Evolutionary conservation across 2,113 vertebrate species (phyloP).

Genomic region (Protobothrops flavoviridis): DNA sequence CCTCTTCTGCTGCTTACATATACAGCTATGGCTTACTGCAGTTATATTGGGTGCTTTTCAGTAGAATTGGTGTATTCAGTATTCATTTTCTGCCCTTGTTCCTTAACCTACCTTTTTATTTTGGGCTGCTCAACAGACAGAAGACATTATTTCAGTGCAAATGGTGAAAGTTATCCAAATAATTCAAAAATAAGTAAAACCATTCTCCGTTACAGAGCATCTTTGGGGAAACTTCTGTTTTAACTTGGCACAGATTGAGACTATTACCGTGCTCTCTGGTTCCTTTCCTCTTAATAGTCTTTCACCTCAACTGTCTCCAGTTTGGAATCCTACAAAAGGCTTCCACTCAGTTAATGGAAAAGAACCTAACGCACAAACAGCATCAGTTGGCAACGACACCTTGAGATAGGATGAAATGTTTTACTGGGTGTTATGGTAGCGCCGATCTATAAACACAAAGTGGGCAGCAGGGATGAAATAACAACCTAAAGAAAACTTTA

Average conservation of each 20-base stretch:
- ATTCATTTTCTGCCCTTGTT: neutral
- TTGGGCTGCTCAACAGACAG: slow-evolving; percentile 17
- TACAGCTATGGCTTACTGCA: slow-evolving; percentile 17
- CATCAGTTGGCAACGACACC: slow-evolving; percentile 49
- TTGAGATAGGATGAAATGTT: slow-evolving; percentile 8
- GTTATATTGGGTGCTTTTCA: slow-evolving; percentile 15
- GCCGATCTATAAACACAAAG: slow-evolving; percentile 9
- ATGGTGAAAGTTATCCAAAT: slow-evolving; percentile 15
- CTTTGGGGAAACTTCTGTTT: slow-evolving; percentile 25
- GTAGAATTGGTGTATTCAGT: slow-evolving; percentile 9
- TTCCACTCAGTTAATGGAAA: slow-evolving; percentile 66
- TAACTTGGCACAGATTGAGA: slow-evolving; percentile 58
- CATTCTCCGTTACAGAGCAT: neutral
- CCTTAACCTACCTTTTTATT: slow-evolving; percentile 25
- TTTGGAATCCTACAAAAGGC: slow-evolving; percentile 51
- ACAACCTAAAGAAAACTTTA: neutral
- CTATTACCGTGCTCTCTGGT: slow-evolving; percentile 44
- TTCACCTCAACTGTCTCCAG: slow-evolving; percentile 56
- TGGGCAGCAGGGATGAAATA: neutral
- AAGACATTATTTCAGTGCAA: neutral
- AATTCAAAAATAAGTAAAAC: neutral
- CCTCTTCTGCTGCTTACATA: slow-evolving; percentile 36
- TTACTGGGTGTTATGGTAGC: slow-evolving; percentile 6
- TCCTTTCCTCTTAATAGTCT: slow-evolving; percentile 64
- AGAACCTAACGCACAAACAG: slow-evolving; percentile 50